Percentiles rank a stretch among this genome's conserved stretches.
These are phyloP conservation scores for Eumacrocentrus americanus DNA, from an alignment of 2,888 invertebrate species.

Conservation along the genomic window DNA sequence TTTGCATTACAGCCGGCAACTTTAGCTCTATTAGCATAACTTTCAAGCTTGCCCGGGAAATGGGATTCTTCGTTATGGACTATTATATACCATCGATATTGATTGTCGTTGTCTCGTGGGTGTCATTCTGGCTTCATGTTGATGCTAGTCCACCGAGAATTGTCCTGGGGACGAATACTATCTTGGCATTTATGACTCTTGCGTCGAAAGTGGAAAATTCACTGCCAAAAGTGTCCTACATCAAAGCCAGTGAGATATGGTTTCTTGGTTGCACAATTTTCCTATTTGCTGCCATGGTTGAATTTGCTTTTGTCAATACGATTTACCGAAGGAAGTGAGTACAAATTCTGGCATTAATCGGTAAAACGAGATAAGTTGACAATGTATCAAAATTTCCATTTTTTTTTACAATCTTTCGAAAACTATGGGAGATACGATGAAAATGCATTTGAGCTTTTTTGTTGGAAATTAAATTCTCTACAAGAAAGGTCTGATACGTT, in stretches of 20 bases:
- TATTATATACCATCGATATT: slow-evolving; percentile 88
- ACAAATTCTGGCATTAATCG: no score
- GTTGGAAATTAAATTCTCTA: no score
- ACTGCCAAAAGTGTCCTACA: slow-evolving; percentile 86
- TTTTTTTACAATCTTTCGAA: no score
- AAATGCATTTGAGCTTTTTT: no score
- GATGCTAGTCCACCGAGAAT: slow-evolving; percentile 85
- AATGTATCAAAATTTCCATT: no score
- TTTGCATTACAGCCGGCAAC: slow-evolving; percentile 73
- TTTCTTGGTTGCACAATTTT: slow-evolving; percentile 84
- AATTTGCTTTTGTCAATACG: slow-evolving; percentile 88
- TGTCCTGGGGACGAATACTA: slow-evolving; percentile 83
- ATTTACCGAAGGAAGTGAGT: slow-evolving; percentile 83
- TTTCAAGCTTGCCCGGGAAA: slow-evolving; percentile 79
- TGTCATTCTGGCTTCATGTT: slow-evolving; percentile 87
- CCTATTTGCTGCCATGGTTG: slow-evolving; percentile 83
- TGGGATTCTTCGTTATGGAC: slow-evolving; percentile 87
- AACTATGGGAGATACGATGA: no score
- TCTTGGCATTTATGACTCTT: slow-evolving; percentile 86
- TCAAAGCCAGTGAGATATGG: slow-evolving; percentile 90
- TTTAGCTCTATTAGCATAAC: slow-evolving; percentile 81
- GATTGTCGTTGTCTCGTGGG: slow-evolving; percentile 86
- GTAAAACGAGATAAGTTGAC: no score
- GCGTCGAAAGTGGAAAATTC: slow-evolving; percentile 85
- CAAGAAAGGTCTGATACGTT: no score